Percentiles rank a stretch among this genome's conserved stretches.
Evolutionary conservation across 2,888 invertebrate genomes (phyloP).

Genomic region (Polylopha cassiicola): DNA sequence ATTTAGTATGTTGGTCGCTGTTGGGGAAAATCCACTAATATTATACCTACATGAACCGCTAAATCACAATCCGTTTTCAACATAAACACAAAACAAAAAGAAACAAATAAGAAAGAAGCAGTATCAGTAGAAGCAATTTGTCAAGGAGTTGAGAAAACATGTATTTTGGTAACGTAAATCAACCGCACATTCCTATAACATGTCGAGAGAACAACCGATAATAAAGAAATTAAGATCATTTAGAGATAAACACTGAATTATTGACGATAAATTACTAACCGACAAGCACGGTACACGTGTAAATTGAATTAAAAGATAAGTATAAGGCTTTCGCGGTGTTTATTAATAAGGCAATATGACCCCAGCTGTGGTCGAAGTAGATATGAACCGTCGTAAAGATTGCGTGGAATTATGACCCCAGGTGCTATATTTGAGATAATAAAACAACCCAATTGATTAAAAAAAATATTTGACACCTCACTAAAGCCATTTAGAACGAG

Average conservation of each 20-base stretch:
- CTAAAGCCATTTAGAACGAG: conserved; percentile 34
- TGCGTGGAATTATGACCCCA: conserved; percentile 38
- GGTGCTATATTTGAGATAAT: conserved; percentile 37
- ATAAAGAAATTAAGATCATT: conserved; percentile 62
- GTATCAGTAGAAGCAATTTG: conserved; percentile 8
- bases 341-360: conserved; percentile 54
- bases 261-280: conserved; percentile 56
- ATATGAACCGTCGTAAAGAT: conserved; percentile 43
- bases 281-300: conserved; percentile 53
- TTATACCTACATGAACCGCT: too few species aligned
- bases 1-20: too few species aligned
- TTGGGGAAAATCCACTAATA: too few species aligned
- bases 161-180: conserved; percentile 25
- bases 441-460: conserved; percentile 21
- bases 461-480: conserved; percentile 18
- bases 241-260: conserved; percentile 52
- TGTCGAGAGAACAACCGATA: conserved; percentile 36
- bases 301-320: conserved; percentile 72
- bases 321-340: conserved; percentile 46
- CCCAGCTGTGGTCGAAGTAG: conserved; percentile 38
- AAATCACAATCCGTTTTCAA: too few species aligned
- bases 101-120: conserved; percentile 11
- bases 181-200: conserved; percentile 31
- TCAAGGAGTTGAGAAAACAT: conserved; percentile 10
- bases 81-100: not conserved